A percentile compares a stretch with the other conserved stretches of the same genome.
phyloP scores from a whole-genome alignment of 2,888 invertebrate species.

The Drosophila maculinotata region DNA sequence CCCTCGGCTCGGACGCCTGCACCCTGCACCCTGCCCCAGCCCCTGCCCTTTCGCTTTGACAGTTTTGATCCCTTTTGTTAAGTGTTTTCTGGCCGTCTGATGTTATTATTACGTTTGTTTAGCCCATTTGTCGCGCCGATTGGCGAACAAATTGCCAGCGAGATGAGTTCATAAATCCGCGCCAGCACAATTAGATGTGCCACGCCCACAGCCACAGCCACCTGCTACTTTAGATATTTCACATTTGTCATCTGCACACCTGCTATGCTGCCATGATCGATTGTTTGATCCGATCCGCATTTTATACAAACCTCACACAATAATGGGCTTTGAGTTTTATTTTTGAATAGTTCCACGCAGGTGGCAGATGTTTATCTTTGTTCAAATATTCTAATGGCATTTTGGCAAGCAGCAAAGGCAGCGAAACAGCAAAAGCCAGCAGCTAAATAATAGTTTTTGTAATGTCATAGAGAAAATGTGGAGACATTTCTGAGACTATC shows the following conservation, averaged over 20 bases:
- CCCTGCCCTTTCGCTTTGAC: conserved; percentile 2
- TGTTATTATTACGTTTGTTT: conserved; percentile 77
- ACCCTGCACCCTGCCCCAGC: background rate
- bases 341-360: conserved; percentile 35
- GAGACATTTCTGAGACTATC: too few relatives aligned
- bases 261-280: conserved; percentile 38
- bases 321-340: conserved; percentile 13
- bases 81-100: conserved; percentile 53
- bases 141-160: conserved; percentile 65
- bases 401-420: conserved; percentile 28
- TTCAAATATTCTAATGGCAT: conserved; percentile 33
- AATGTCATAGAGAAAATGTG: conserved; percentile 19
- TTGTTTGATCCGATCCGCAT: conserved; percentile 42
- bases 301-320: conserved; percentile 5
- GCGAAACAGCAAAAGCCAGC: conserved; percentile 17
- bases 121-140: conserved; percentile 74
- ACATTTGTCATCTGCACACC: conserved; percentile 47
- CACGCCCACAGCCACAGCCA: conserved; percentile 61
- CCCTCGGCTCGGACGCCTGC: too few relatives aligned
- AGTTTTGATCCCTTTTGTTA: conserved; percentile 62
- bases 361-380: conserved; percentile 43
- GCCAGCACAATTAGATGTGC: conserved; percentile 63
- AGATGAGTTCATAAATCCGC: conserved; percentile 58
- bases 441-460: conserved; percentile 16
- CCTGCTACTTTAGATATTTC: conserved; percentile 44